Conservation (phyloP, 2,113 vertebrate species). For the Pseudorhombus dupliciocellatus region DNA sequence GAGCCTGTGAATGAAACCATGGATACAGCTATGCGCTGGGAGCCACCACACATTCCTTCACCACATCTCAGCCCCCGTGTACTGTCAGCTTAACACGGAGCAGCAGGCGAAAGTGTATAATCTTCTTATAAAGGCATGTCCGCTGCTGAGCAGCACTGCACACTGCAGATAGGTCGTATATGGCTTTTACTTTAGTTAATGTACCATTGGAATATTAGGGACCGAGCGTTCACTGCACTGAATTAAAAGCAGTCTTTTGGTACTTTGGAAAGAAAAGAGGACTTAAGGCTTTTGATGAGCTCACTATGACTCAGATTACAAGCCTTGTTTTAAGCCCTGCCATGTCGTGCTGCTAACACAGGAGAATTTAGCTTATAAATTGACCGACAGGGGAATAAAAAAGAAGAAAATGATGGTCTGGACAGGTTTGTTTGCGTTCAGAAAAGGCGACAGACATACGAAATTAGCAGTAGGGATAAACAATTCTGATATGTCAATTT, state of each 20-base stretch:
- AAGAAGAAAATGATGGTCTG: slow-evolving; percentile 7
- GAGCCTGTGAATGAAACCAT: slow-evolving; percentile 30
- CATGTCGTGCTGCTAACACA: not conserved
- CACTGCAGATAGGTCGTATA: slow-evolving; percentile 31
- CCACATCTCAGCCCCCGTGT: slow-evolving; percentile 17
- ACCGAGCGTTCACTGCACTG: slow-evolving; percentile 26
- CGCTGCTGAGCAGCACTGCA: slow-evolving; percentile 32
- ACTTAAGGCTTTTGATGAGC: slow-evolving; percentile 46
- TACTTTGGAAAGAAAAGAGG: slow-evolving; percentile 22
- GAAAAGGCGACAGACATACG: not conserved
- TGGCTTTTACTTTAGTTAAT: slow-evolving; percentile 44
- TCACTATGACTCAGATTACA: slow-evolving; percentile 37
- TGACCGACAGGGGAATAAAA: slow-evolving; percentile 10
- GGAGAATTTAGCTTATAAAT: slow-evolving; percentile 5
- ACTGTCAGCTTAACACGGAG: slow-evolving; percentile 42
- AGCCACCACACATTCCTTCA: slow-evolving; percentile 29
- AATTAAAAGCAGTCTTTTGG: slow-evolving; percentile 42
- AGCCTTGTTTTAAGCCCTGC: slow-evolving; percentile 18
- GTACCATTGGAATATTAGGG: slow-evolving; percentile 36
- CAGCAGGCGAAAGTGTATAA: slow-evolving; percentile 45
- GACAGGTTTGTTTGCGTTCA: slow-evolving; percentile 3
- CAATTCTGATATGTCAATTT: not conserved
- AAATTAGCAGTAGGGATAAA: not conserved
- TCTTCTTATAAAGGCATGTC: slow-evolving; percentile 60
- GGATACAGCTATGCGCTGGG: slow-evolving; percentile 19